Base-by-base conservation (phyloP, 2,888 invertebrate genomes). In the Torymus aiolomorphi region DNA sequence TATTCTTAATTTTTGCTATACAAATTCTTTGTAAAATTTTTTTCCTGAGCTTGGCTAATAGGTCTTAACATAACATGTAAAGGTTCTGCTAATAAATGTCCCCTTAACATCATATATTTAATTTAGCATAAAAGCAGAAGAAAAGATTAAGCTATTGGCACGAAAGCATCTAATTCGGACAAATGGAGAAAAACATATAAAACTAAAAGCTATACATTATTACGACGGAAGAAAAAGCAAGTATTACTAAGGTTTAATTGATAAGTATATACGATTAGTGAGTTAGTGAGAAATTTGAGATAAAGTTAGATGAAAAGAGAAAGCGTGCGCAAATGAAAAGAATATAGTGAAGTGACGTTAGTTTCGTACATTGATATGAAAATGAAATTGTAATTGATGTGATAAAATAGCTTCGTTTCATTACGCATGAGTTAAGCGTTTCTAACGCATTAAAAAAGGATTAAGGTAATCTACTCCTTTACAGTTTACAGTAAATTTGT, bases 351-450 rank as follows among this genome's bases (percentile, higher is more conserved):
- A 61, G 31, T 62, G 49, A 65, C 61, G 51, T 81, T 81, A 70
- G 66, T 81, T 81, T 81, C 80, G 59, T 72, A 80, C 72, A 49
- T 80, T 80, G 66, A 76, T 80, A 76, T 42, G 24, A 70, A 72
- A 65, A 72, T 65, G 54, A 24, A 16, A 59, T 59, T 52, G 57
- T 63, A 57, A 63, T 61, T 59, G 51, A 65, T 69, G 54, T n/a
- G 16, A 67, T 2, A 13, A n/a, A 57, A 20, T 18, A 54, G 62
- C 42, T 76, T 67, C 69, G 31, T 69, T 49, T 61, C 42, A 69
- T 24, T 76, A 20, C 42, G 49, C 4, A 52, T 56, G 16, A 3
- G 63, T 24, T 73, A 13, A 72, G 1, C 20, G 20, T 16, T 63
- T 52, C 3, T 8, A 57, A 63, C 16, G 31, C 31, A 0, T 31